Conservation (phyloP, 30 jellyfish, hydroid and myxozoan genomes). For the Turritopsis dohrnii region DNA sequence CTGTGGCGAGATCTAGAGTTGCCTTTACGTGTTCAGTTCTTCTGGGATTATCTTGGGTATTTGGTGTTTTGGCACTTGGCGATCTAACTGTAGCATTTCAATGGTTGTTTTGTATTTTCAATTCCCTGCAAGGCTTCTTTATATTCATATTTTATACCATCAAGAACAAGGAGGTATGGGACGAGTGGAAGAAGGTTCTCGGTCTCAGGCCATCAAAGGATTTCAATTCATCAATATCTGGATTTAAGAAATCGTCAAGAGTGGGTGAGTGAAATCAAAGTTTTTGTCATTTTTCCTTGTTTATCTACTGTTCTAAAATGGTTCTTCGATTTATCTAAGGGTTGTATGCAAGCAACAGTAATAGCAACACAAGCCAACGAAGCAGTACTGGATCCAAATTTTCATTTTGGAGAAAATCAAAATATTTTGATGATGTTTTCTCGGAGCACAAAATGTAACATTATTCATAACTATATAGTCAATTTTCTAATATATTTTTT, state of each 20-base stretch:
- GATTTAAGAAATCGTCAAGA: slow-evolving; percentile 9
- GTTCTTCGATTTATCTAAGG: no score
- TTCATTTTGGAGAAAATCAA: neutral
- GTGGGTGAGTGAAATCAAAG: neutral
- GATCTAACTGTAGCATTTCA: slow-evolving; percentile 30
- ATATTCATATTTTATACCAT: slow-evolving; percentile 24
- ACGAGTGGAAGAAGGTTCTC: slow-evolving; percentile 30
- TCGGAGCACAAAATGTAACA: neutral
- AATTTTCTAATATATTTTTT: no score
- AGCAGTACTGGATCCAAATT: neutral
- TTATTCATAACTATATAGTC: neutral
- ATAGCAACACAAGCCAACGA: neutral
- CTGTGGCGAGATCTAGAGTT: slow-evolving; percentile 13
- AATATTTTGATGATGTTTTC: neutral
- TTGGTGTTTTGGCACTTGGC: slow-evolving; percentile 29
- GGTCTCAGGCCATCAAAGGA: slow-evolving; percentile 1
- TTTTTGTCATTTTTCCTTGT: no score
- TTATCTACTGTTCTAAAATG: no score
- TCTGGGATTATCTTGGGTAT: slow-evolving; percentile 38
- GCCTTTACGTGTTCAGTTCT: slow-evolving; percentile 35
- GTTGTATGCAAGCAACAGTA: neutral
- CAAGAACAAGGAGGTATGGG: slow-evolving; percentile 23
- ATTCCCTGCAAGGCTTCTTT: slow-evolving; percentile 42
- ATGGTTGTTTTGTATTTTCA: slow-evolving; percentile 30
- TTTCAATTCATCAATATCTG: slow-evolving; percentile 6